These are phyloP conservation scores for Epinephelus malabaricus DNA, from an alignment of 2,797 vertebrate species.

Conservation along the genomic window DNA sequence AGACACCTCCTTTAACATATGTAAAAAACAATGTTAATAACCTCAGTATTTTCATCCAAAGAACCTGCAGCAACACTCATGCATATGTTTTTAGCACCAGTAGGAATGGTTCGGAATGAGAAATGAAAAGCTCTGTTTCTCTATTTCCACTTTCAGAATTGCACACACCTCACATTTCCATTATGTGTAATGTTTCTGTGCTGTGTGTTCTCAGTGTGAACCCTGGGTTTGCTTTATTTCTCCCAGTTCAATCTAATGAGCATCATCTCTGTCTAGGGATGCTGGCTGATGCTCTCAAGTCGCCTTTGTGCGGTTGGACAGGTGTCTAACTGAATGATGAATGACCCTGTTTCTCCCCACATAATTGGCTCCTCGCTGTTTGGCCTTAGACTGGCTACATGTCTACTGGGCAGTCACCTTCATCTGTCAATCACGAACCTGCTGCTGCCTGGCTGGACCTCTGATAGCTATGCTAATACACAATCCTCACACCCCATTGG, in stretches of 20 bases:
- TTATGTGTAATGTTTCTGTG: conserved; percentile 44
- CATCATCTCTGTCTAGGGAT: conserved; percentile 73
- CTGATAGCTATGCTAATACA: conserved; percentile 86
- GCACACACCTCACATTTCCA: conserved; percentile 11
- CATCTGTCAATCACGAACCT: conserved; percentile 85
- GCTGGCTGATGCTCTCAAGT: conserved; percentile 50
- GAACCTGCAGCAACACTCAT: neutral
- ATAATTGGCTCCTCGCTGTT: conserved; percentile 84
- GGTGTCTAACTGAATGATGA: conserved; percentile 87
- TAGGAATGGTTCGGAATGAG: neutral
- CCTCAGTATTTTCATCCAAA: neutral
- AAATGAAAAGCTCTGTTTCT: neutral
- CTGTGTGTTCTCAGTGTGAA: conserved; percentile 66
- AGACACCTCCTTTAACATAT: no score
- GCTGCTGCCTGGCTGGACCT: conserved; percentile 79
- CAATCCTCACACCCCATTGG: conserved; percentile 73
- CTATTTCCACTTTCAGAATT: neutral
- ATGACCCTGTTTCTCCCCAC: conserved; percentile 81
- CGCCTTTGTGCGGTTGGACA: conserved; percentile 82
- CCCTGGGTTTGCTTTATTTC: conserved; percentile 60
- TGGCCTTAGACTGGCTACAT: conserved; percentile 74
- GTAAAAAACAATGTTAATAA: no score
- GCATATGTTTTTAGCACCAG: neutral
- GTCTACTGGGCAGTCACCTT: conserved; percentile 81
- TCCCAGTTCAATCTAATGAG: conserved; percentile 80